A percentile compares a stretch with the other conserved stretches of the same genome.
These are phyloP conservation scores for Antheraea pernyi DNA, from an alignment of 1,140 invertebrate genomes.

Conservation along the genomic window DNA sequence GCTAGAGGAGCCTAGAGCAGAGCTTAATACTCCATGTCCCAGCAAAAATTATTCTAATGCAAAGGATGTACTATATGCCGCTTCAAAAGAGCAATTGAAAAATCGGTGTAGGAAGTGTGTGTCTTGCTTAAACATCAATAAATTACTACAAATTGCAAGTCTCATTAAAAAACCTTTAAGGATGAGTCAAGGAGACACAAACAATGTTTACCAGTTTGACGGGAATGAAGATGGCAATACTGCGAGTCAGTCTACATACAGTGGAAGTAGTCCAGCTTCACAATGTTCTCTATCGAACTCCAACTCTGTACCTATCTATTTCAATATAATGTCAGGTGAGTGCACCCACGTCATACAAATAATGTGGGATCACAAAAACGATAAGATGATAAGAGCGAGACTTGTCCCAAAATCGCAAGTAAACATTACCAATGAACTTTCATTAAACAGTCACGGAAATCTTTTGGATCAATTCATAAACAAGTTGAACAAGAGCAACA, in stretches of 20 bases:
- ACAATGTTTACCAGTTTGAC: background rate
- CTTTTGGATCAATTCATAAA: slow-evolving; percentile 16
- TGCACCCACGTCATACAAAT: slow-evolving; percentile 2
- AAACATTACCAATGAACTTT: slow-evolving; percentile 1
- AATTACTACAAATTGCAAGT: background rate
- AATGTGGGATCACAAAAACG: background rate
- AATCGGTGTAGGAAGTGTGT: too few relatives aligned
- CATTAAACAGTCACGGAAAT: slow-evolving; percentile 10
- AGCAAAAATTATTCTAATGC: too few relatives aligned
- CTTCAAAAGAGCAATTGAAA: too few relatives aligned
- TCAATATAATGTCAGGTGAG: background rate
- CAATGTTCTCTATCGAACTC: background rate
- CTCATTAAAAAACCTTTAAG: background rate
- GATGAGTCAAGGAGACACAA: background rate
- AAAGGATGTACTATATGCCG: too few relatives aligned
- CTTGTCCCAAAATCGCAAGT: slow-evolving; percentile 1
- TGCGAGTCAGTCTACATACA: background rate
- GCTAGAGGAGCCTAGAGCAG: too few relatives aligned
- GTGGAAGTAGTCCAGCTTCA: too few relatives aligned
- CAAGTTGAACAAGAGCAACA: background rate
- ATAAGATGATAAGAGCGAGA: slow-evolving; percentile 10
- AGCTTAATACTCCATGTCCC: too few relatives aligned
- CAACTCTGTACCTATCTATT: background rate
- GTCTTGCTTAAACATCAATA: too few relatives aligned
- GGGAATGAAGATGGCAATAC: background rate